These are phyloP conservation scores for Fregetta grallaria DNA, from an alignment of 2,113 vertebrate species.

Conservation along the genomic window DNA sequence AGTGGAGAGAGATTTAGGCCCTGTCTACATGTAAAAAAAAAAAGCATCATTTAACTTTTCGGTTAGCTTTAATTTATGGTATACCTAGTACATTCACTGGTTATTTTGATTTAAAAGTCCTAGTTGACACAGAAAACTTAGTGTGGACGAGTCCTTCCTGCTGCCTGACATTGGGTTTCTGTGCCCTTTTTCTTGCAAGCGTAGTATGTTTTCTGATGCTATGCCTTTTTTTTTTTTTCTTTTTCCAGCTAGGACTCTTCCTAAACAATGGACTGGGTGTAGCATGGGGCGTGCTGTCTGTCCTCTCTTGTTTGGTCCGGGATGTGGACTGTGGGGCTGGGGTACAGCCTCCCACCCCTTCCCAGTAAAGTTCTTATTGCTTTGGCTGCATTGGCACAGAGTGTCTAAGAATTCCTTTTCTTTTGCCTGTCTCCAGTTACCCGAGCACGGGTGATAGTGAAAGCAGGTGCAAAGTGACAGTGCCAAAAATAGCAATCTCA, in stretches of 20 bases:
- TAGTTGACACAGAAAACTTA: background rate
- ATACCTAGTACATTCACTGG: background rate
- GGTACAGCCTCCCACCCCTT: background rate
- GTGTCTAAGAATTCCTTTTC: background rate
- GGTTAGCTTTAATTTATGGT: background rate
- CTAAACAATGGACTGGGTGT: rapidly evolving
- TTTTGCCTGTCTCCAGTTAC: background rate
- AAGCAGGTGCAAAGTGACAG: constrained; percentile 31
- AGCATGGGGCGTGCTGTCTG: background rate
- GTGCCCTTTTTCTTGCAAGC: background rate
- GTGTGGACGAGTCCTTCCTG: background rate
- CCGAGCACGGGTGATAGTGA: background rate
- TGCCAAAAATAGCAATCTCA: background rate
- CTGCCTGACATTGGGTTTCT: background rate
- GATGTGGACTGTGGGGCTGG: background rate
- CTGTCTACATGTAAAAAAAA: background rate
- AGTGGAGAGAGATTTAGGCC: background rate
- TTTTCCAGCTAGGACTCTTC: background rate
- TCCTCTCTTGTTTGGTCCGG: rapidly evolving
- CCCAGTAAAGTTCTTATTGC: rapidly evolving
- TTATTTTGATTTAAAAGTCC: background rate
- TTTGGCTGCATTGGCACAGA: rapidly evolving
- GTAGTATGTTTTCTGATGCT: background rate
- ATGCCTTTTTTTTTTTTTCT: background rate
- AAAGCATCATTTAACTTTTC: background rate